Evolutionary conservation across 2,888 invertebrate genomes (phyloP).

Genomic region (Eupithecia tripunctaria): DNA sequence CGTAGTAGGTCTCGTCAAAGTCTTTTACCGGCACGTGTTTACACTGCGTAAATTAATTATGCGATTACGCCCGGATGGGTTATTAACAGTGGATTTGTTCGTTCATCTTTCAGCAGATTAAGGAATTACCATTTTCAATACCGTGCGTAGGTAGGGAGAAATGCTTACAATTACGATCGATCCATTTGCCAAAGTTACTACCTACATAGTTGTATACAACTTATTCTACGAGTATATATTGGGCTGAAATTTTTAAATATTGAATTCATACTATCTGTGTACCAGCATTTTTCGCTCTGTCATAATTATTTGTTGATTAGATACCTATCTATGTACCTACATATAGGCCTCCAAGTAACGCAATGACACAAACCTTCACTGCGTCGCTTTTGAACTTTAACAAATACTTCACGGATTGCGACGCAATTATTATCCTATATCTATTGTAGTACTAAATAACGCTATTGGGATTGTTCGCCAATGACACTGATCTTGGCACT

Average conservation of each 20-base stretch:
- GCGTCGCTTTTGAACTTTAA: no score
- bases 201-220: no score
- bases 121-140: constrained; percentile 26
- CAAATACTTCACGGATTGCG: neutral
- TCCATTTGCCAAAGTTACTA: neutral
- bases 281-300: no score
- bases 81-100: constrained; percentile 77
- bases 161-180: neutral
- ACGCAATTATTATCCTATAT: neutral
- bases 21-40: constrained; percentile 61
- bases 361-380: no score
- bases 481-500: constrained; percentile 8
- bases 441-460: neutral
- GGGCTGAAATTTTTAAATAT: no score
- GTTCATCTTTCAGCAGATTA: constrained; percentile 65
- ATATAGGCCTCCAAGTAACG: no score
- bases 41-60: constrained; percentile 75
- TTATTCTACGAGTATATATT: no score
- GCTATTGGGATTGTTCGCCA: neutral
- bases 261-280: no score
- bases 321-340: no score
- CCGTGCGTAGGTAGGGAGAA: neutral
- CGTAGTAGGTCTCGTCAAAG: constrained; percentile 4
- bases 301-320: no score
- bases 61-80: constrained; percentile 79